phyloP scores from a whole-genome alignment of 2,113 vertebrate species.

The Mola mola region DNA sequence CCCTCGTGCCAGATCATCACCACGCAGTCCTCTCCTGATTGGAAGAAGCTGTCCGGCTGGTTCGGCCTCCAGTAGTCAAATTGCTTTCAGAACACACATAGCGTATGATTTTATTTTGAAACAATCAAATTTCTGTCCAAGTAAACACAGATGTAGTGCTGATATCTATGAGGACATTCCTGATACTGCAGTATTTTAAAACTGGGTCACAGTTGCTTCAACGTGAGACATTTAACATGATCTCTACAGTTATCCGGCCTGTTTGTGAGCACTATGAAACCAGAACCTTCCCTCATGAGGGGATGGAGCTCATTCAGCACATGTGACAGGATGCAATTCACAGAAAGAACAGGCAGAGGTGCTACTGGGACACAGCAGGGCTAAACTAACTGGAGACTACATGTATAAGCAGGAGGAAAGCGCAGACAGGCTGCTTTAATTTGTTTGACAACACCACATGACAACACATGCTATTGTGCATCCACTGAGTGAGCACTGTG shows the following conservation, averaged over 20 bases:
- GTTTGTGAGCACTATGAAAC: no score
- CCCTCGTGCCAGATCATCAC: conserved; percentile 97
- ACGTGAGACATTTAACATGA: no score
- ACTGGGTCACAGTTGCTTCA: background rate
- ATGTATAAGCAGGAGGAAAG: background rate
- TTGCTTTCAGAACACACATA: conserved; percentile 92
- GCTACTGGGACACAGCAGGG: conserved; percentile 8
- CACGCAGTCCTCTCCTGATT: conserved; percentile 93
- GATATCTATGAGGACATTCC: no score
- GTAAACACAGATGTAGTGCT: no score
- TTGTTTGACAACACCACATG: background rate
- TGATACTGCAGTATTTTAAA: no score
- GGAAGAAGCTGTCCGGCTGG: conserved; percentile 98
- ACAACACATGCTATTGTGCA: background rate
- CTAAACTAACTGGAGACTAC: background rate
- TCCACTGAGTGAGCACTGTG: background rate
- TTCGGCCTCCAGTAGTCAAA: conserved; percentile 96
- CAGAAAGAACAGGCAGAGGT: conserved; percentile 30
- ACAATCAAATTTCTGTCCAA: no score
- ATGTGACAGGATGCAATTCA: conserved; percentile 35
- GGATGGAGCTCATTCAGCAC: background rate
- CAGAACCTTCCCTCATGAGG: no score
- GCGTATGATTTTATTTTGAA: no score
- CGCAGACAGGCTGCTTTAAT: background rate
- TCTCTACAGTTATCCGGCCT: no score